These are phyloP conservation scores for Ormyrus nitidulus DNA, from an alignment of 2,888 invertebrate genomes.

Conservation along the genomic window DNA sequence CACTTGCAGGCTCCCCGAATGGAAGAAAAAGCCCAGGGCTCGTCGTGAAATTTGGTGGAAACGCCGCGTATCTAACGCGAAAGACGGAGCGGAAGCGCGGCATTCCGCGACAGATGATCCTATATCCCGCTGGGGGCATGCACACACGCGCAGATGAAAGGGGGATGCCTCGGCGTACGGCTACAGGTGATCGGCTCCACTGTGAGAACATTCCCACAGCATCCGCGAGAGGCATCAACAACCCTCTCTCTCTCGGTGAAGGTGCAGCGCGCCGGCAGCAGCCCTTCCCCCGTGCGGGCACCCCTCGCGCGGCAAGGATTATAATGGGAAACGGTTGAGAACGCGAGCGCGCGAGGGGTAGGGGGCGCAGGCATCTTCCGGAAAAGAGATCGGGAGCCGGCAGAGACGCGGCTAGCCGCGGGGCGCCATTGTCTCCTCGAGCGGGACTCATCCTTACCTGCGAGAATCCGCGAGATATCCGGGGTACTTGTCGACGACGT, in stretches of 20 bases:
- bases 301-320: neutral
- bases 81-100: neutral
- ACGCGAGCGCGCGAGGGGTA: neutral
- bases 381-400: conserved; percentile 2
- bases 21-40: too few relatives aligned
- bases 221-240: conserved; percentile 57
- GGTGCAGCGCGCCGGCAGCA: neutral
- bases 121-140: conserved; percentile 59
- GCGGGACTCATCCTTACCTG: conserved; percentile 28
- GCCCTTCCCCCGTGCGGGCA: conserved; percentile 18
- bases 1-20: too few relatives aligned
- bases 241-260: conserved; percentile 20
- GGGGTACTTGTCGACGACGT: neutral
- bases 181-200: conserved; percentile 71
- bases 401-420: conserved; percentile 33
- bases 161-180: conserved; percentile 57
- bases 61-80: conserved; percentile 4
- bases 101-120: conserved; percentile 59
- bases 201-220: conserved; percentile 74
- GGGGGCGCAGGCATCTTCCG: neutral
- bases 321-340: conserved; percentile 34
- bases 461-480: conserved; percentile 6
- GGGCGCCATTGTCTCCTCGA: conserved; percentile 12
- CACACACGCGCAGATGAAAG: conserved; percentile 43
- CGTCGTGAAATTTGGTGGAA: neutral